Evolutionary conservation across 2,113 vertebrate genomes (phyloP).

Genomic region (Sebastes schlegelii): DNA sequence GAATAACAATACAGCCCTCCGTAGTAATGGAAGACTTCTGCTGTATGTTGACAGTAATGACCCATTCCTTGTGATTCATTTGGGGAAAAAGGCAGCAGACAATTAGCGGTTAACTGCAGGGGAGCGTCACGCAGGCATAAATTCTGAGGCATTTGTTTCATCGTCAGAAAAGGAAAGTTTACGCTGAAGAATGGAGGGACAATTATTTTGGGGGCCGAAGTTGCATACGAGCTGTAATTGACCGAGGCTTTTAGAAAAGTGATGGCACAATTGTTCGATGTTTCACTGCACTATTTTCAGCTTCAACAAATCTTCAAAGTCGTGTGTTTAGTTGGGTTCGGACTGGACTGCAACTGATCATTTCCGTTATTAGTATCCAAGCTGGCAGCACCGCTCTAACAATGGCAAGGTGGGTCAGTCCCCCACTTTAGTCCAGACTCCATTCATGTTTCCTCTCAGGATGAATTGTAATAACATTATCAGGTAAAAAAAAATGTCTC

Average conservation of each 20-base stretch:
- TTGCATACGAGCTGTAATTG: slow-evolving; percentile 27
- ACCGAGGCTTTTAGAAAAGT: slow-evolving; percentile 17
- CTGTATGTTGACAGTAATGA: slow-evolving; percentile 54
- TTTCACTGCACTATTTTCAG: not conserved
- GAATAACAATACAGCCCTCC: slow-evolving; percentile 31
- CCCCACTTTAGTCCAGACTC: not conserved
- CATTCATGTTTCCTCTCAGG: not conserved
- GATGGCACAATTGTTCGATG: not conserved
- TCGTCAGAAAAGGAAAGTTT: slow-evolving; percentile 40
- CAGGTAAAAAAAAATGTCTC: no score
- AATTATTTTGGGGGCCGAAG: not conserved
- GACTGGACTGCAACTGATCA: not conserved
- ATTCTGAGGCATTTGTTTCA: slow-evolving; percentile 10
- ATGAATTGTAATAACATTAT: no score
- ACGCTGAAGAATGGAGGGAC: slow-evolving; percentile 35
- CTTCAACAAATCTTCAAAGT: slow-evolving; percentile 9
- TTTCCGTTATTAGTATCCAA: not conserved
- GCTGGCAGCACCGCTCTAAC: not conserved
- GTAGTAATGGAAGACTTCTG: slow-evolving; percentile 25
- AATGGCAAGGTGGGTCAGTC: not conserved
- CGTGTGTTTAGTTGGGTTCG: not conserved
- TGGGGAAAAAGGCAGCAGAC: slow-evolving; percentile 21
- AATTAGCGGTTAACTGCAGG: slow-evolving; percentile 42
- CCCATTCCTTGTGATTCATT: slow-evolving; percentile 57
- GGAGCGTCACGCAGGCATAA: slow-evolving; percentile 4